These are phyloP conservation scores for Hypotaenidia okinawae DNA, from an alignment of 2,797 vertebrate genomes.

Conservation along the genomic window DNA sequence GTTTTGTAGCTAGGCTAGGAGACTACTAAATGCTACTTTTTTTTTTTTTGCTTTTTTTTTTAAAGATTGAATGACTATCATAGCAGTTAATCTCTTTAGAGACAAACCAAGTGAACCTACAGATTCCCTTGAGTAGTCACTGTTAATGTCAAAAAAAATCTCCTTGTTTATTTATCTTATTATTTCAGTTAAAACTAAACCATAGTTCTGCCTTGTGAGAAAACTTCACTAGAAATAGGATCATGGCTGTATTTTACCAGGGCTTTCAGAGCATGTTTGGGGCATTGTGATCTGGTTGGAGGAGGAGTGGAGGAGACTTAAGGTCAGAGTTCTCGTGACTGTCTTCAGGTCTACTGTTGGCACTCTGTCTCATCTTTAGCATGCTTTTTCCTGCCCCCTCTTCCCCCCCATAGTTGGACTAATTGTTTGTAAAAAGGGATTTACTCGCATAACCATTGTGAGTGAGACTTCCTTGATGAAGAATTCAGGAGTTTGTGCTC, in stretches of 20 bases:
- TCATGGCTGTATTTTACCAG: conserved; percentile 21
- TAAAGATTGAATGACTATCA: conserved; percentile 23
- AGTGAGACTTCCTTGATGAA: neutral
- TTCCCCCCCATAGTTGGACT: neutral
- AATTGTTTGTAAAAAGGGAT: neutral
- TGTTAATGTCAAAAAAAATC: conserved; percentile 50
- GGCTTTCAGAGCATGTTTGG: conserved; percentile 19
- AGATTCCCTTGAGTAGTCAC: conserved; percentile 35
- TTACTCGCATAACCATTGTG: neutral
- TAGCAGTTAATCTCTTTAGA: conserved; percentile 54
- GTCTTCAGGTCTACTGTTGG: neutral
- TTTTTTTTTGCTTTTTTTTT: neutral
- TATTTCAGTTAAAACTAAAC: conserved; percentile 49
- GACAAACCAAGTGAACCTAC: conserved; percentile 29
- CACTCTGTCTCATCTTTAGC: fast-evolving
- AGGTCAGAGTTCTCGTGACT: neutral
- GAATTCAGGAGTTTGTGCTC: neutral
- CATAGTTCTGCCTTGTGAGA: neutral
- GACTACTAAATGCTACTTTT: neutral
- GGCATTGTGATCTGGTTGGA: neutral
- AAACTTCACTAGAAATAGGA: conserved; percentile 17
- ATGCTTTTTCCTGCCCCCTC: neutral
- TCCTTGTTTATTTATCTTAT: conserved; percentile 56
- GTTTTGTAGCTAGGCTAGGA: conserved; percentile 38
- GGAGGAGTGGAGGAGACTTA: neutral